These are phyloP conservation scores for Apis mellifera DNA, from an alignment of 1,140 invertebrate genomes.

Conservation along the genomic window Amel_HAv3.1 CM009931.2:104001-104500, in stretches of 20 bases:
- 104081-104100: constrained; percentile 27
- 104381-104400: constrained; percentile 3
- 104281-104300: not conserved
- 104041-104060: constrained; percentile 38
- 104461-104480: constrained; percentile 6
- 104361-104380: constrained; percentile 17
- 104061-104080: constrained; percentile 36
- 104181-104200: not conserved
- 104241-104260: not conserved
- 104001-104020: not conserved
- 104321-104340: constrained; percentile 2
- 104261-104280: not conserved
- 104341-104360: not conserved
- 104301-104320: not conserved
- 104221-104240: not conserved
- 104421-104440: constrained; percentile 40
- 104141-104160: constrained; percentile 12
- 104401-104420: constrained; percentile 1
- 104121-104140: not conserved
- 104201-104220: not conserved
- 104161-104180: not conserved
- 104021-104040: constrained; percentile 29
- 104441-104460: constrained; percentile 33
- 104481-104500: constrained; percentile 3
- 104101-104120: constrained; percentile 41